Base-by-base conservation (phyloP, 2,888 invertebrate species). In the Auanema sp. region DNA sequence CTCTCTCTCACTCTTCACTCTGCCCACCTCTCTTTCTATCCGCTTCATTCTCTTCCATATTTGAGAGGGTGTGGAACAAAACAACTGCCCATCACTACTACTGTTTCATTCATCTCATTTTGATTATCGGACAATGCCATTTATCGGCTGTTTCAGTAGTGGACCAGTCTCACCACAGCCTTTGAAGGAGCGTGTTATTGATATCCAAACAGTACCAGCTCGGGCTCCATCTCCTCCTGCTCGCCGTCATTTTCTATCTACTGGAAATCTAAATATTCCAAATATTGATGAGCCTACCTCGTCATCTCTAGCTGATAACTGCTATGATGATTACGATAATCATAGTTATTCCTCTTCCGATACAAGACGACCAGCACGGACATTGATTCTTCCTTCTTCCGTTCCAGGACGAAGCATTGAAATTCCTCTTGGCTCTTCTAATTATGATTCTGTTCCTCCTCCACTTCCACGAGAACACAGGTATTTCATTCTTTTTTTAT, bases 381-480 rank as follows among this genome's bases (percentile, higher is more conserved):
- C 64, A 18, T 58, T 64, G 40, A 44, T 64, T 42, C 43, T 64
- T 41, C 64, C 64, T 14, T 55, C 55, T n/a, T 43, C 54, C 21
- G 55, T 64, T 16, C 59, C 59, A 8, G 64, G 64, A 44, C 44
- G 64, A 16, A 64, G 49, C 49, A 58, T 64, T 50, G 64, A 64
- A 43, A 64, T 64, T 59, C 64, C 64, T n/a, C 58, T 64, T 12
- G 64, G 59, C 47, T 33, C 33, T 5, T 33, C 47, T 11, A 33
- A 33, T 33, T 33, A 33, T 8, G 33, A 33, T 33, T 33, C 33
- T 33, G 33, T 33, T 33, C 33, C 33, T 33, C 4, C 33, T 33
- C 33, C 33, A 5, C 33, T 33, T 33, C 33, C 33, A 33, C 33
- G 33, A 33, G 33, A 33, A 33, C 8, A 33, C 33, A 33, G 33